A percentile compares a stretch with the other conserved stretches of the same genome.
Conservation (phyloP, 2,113 vertebrate species). For the Carassius auratus region DNA sequence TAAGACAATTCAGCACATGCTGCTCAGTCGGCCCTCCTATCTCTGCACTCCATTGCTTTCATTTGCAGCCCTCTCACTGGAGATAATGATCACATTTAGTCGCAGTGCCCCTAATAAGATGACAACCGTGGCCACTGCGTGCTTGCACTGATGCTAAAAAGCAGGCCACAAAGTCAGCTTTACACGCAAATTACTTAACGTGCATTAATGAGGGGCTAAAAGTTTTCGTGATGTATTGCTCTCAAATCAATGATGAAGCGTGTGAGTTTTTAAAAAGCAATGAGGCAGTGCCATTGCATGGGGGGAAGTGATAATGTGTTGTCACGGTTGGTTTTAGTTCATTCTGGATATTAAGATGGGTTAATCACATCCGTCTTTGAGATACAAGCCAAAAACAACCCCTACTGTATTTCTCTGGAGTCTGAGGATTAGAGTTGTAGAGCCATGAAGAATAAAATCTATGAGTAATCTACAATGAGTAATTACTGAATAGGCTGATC, state of each 20-base stretch:
- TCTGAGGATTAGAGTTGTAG: not conserved
- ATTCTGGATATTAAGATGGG: not conserved
- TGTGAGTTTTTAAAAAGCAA: not conserved
- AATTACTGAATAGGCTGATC: constrained; percentile 55
- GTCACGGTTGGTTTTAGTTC: not conserved
- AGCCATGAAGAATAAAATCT: constrained; percentile 34
- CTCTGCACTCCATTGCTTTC: constrained; percentile 63
- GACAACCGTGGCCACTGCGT: constrained; percentile 55
- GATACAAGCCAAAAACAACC: not conserved
- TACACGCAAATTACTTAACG: constrained; percentile 29
- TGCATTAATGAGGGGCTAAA: constrained; percentile 44
- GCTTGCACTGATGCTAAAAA: constrained; percentile 54
- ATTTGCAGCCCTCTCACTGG: constrained; percentile 52
- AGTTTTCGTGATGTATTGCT: constrained; percentile 39
- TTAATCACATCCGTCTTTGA: not conserved
- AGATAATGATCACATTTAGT: constrained; percentile 67
- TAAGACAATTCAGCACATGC: constrained; percentile 66
- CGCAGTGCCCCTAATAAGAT: constrained; percentile 63
- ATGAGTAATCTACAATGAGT: constrained; percentile 44
- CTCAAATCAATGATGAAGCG: constrained; percentile 32
- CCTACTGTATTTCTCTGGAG: not conserved
- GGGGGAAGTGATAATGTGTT: no score
- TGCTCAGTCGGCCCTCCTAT: constrained; percentile 58
- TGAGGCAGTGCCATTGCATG: no score
- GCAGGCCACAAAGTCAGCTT: constrained; percentile 54